These are phyloP conservation scores for Amphilophus citrinellus DNA, from an alignment of 2,113 vertebrate genomes.

Conservation along the genomic window DNA sequence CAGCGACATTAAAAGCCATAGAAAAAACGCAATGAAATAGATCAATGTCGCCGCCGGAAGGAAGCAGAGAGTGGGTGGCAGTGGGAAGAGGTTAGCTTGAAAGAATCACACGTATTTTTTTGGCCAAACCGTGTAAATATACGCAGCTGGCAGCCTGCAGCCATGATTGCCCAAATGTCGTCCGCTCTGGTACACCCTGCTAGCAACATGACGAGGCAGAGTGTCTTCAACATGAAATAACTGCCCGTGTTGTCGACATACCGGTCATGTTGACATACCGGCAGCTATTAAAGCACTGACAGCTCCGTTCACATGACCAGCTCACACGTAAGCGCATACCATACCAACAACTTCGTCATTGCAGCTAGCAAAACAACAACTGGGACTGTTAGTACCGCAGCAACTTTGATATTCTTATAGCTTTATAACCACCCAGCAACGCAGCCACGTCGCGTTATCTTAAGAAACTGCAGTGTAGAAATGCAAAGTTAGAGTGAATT, in stretches of 20 bases:
- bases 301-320: conserved; percentile 60
- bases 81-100: background rate
- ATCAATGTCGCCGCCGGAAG: background rate
- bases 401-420: background rate
- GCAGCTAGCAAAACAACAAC: conserved; percentile 19
- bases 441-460: fast-evolving
- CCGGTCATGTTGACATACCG: conserved; percentile 57
- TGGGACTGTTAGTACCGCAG: background rate
- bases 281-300: conserved; percentile 35
- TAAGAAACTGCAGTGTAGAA: background rate
- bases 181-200: background rate
- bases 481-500: background rate
- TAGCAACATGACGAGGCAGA: background rate
- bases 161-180: background rate
- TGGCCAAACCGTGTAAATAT: background rate
- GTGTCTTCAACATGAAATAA: conserved; percentile 2
- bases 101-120: background rate
- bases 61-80: background rate
- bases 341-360: conserved; percentile 48
- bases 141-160: background rate
- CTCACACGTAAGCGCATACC: conserved; percentile 35
- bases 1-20: background rate
- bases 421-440: too few relatives aligned
- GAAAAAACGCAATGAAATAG: background rate
- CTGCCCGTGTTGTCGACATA: conserved; percentile 7